Evolutionary conservation across 2,797 vertebrate species (phyloP), one percentile per base, ranked within the genome.

Genomic region (Microtus californicus): DNA sequence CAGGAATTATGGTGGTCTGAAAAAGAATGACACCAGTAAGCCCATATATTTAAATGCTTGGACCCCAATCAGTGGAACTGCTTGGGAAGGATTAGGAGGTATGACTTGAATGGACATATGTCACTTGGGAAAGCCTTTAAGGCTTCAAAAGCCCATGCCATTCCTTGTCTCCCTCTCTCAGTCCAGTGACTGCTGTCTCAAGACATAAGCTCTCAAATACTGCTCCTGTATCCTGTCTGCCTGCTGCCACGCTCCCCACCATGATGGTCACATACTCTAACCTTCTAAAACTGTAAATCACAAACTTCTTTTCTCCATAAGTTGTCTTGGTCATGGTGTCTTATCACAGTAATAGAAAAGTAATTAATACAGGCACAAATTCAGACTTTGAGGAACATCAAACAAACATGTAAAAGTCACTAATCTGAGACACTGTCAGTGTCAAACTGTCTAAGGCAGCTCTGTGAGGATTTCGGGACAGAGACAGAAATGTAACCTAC

Each of bases 321-420:
- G 82, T 48, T 48, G 82, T 12, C 31, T 67, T 85, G 63, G 11
- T 48, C 43, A n/a, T 34, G 31, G 6, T 67, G 6, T 85, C 61
- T 85, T 85, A 67, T 67, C 61, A 67, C 19, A 85, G 31, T 10
- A 48, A 67, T 34, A 85, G 82, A 45, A 85, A 85, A 85, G 0
- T 65, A 65, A 83, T 65, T 48, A 85, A 34, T 48, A n/a, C 34
- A 81, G 56, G 48, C n/a, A 93, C 6, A 81, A 81, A 94, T 19
- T 74, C 23, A 43, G 74, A 87, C 37, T 34, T 77, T 77, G 63
- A 63, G 87, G 73, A 73, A 81, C 23, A 37, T 67, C 51, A 45
- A 51, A 85, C 19, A 97, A 91, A 86, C 94, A 67, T 34, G 27
- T 17, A 94, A 43, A 94, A 91, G 45, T 78, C 67, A n/a, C 79